A percentile compares a stretch with the other conserved stretches of the same genome.
Evolutionary conservation across 1,140 invertebrate genomes (phyloP).

Genomic region (Cylas formicarius): DNA sequence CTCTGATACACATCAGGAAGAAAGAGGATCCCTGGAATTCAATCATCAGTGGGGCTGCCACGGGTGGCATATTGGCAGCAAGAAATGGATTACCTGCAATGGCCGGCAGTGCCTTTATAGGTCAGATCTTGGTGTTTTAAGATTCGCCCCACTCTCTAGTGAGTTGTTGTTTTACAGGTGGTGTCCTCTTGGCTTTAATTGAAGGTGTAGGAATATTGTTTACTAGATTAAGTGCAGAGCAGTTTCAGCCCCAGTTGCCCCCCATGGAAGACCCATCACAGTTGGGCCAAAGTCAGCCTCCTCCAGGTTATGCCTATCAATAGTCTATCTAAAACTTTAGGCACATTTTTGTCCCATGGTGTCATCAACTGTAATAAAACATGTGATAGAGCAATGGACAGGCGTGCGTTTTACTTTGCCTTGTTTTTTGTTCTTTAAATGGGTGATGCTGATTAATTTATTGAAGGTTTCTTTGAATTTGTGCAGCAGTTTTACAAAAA

Average conservation of each 20-base stretch:
- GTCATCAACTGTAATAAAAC: too few species aligned
- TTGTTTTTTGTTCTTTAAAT: too few species aligned
- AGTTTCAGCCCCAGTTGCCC: conserved; percentile 73
- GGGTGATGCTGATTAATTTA: too few species aligned
- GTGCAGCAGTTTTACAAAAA: too few species aligned
- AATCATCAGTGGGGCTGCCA: conserved; percentile 92
- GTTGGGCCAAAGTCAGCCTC: conserved; percentile 23
- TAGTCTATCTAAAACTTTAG: too few species aligned
- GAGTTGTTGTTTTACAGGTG: conserved; percentile 44
- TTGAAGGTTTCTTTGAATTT: too few species aligned
- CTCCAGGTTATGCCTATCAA: conserved; percentile 26
- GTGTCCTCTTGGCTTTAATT: conserved; percentile 88
- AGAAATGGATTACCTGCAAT: conserved; percentile 92
- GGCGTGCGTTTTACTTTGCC: too few species aligned
- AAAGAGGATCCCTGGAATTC: conserved; percentile 99
- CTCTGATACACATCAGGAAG: conserved; percentile 85
- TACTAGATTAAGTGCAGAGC: conserved; percentile 80
- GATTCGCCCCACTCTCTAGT: not conserved
- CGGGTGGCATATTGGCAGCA: conserved; percentile 90
- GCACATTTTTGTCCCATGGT: too few species aligned
- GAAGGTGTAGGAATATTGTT: conserved; percentile 94
- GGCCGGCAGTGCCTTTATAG: conserved; percentile 91
- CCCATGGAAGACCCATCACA: conserved; percentile 61
- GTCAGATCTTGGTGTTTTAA: conserved; percentile 4
- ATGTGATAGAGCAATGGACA: too few species aligned